A percentile compares a stretch with the other conserved stretches of the same genome.
Conservation (phyloP, 1,140 invertebrate species). For the Drosophila ficusphila region DNA sequence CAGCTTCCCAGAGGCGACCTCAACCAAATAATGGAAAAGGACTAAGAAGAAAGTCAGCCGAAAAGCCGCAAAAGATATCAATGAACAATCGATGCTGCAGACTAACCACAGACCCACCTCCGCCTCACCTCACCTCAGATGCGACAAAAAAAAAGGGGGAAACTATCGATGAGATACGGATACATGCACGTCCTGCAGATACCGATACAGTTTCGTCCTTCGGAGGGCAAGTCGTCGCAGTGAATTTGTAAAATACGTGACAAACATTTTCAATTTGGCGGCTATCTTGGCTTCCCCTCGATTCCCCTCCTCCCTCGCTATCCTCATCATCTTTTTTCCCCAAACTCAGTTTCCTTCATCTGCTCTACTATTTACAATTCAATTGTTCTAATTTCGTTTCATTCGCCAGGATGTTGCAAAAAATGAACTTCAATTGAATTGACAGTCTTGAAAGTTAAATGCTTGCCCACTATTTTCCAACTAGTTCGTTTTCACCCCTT, state of each 20-base stretch:
- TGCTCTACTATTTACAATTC: slow-evolving; percentile 77
- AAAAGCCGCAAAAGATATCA: slow-evolving; percentile 75
- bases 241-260: slow-evolving; percentile 83
- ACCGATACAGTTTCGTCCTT: slow-evolving; percentile 43
- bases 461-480: slow-evolving; percentile 50
- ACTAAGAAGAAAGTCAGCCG: slow-evolving; percentile 20
- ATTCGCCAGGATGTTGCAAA: slow-evolving; percentile 35
- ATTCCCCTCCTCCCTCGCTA: neutral
- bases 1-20: slow-evolving; percentile 30
- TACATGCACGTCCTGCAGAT: slow-evolving; percentile 55
- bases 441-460: slow-evolving; percentile 76
- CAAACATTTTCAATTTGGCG: slow-evolving; percentile 79
- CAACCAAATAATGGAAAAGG: slow-evolving; percentile 37
- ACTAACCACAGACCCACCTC: slow-evolving; percentile 43
- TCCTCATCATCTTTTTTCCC: slow-evolving; percentile 19
- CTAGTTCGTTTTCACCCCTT: slow-evolving; percentile 23
- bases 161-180: slow-evolving; percentile 46
- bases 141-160: slow-evolving; percentile 14
- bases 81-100: slow-evolving; percentile 76
- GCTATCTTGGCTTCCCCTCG: too few species aligned
- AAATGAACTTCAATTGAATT: slow-evolving; percentile 76
- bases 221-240: slow-evolving; percentile 65
- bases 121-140: neutral
- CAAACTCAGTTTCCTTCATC: slow-evolving; percentile 23
- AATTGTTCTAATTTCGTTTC: slow-evolving; percentile 80